A percentile compares a stretch with the other conserved stretches of the same genome.
phyloP scores from a whole-genome alignment of 2,888 invertebrate species.

The Microplitis deprimator region DNA sequence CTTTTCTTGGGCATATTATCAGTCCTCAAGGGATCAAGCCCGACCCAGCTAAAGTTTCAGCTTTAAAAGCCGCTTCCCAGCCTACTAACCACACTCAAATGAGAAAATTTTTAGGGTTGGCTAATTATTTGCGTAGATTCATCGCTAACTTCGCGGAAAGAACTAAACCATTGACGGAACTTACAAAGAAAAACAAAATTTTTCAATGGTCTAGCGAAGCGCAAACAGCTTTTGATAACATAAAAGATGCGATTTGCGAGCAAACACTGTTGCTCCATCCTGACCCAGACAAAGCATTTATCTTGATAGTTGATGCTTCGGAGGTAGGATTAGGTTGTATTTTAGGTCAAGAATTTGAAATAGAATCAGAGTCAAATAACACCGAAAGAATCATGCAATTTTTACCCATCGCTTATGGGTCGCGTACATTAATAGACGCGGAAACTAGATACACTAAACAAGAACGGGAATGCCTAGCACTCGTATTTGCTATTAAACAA shows the following conservation, averaged over 20 bases:
- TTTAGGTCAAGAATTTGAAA: not conserved
- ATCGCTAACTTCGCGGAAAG: not conserved
- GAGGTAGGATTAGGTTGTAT: not conserved
- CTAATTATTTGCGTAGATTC: constrained; percentile 1
- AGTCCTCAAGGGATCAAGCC: too few species aligned
- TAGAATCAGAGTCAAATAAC: not conserved
- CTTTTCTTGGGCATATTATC: not conserved
- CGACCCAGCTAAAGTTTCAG: constrained; percentile 2
- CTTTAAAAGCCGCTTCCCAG: not conserved
- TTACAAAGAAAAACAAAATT: not conserved
- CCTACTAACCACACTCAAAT: not conserved
- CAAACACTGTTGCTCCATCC: not conserved
- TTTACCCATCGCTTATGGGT: not conserved
- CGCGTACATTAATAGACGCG: not conserved
- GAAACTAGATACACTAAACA: not conserved
- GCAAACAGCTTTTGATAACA: not conserved
- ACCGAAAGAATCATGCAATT: not conserved
- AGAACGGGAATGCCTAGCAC: constrained; percentile 9
- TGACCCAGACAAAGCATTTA: not conserved
- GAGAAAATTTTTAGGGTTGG: not conserved
- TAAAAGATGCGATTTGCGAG: not conserved
- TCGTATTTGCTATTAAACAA: not conserved
- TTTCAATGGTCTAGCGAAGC: not conserved
- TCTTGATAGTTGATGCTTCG: not conserved
- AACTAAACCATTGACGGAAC: not conserved